Evolutionary conservation across 2,888 invertebrate genomes (phyloP), one percentile per base, ranked within the genome.

Genomic region (Anorthoa munda): DNA sequence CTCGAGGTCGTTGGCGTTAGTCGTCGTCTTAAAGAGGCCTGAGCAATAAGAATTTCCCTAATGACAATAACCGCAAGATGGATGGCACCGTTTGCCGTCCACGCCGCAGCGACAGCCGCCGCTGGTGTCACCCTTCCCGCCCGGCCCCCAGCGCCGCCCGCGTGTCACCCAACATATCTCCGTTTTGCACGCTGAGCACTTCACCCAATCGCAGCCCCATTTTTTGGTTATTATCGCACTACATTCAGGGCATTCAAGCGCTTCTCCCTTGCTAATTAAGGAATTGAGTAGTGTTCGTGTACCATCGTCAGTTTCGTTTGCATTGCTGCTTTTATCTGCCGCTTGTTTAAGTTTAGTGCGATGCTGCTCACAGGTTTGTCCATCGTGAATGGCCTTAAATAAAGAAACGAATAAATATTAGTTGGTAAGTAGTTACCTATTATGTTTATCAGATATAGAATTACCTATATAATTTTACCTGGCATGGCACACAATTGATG

Each of bases 91-190:
- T 72, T 97, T 96, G 53, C 98, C 98, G 86, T 98, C 98, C 31
- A 98, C 97, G 11, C 98, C 98, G 91, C 99, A 99, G 85, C 97
- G 97, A 91, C 99, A 99, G n/a, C 98, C 99, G 9, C 97, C 98
- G 66, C 97, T 97, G 0, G 97, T 98, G 93, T 99, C 98, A 0
- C 98, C 98, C 90, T 97, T 97, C 7, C 98, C 98, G 86, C 87
- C 97, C 0, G 97, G 97, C 0, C 97, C 97, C 97, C 97, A 97
- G 17, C 97, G 95, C 7, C 97, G 97, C 17, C 98, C 98, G 88
- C 98, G 97, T 0, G 99, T 99, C 68, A 98, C 98, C 99, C 99
- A 99, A 93, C 99, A 99, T 76, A 99, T 98, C 95, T 99, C 99
- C 11, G 98, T 98, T 94, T 98, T 98, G 94, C 99, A 99, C 95